These are phyloP conservation scores for Riparia riparia DNA, from an alignment of 2,113 vertebrate species.

Conservation along the genomic window DNA sequence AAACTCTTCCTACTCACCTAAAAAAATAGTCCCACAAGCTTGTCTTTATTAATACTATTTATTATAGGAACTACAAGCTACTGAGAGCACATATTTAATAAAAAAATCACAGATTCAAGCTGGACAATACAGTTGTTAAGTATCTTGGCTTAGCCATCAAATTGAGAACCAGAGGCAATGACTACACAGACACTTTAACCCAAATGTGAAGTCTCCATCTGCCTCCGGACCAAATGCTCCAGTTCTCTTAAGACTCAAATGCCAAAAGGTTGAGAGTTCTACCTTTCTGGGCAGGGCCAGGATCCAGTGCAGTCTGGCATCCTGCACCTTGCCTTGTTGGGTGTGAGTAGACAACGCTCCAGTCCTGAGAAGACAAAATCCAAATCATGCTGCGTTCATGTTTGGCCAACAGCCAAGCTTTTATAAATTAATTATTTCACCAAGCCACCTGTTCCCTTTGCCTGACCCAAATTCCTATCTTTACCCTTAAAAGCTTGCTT, in stretches of 20 bases:
- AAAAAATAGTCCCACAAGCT: neutral
- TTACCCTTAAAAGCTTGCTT: neutral
- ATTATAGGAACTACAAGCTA: neutral
- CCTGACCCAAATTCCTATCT: constrained; percentile 1
- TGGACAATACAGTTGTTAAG: neutral
- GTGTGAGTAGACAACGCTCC: neutral
- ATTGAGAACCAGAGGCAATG: neutral
- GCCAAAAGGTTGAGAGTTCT: neutral
- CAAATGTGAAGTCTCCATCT: neutral
- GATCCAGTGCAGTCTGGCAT: neutral
- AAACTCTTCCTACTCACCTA: neutral
- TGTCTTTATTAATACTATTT: neutral
- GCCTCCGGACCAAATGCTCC: neutral
- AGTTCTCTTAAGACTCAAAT: neutral
- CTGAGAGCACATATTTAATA: neutral
- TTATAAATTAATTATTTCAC: constrained; percentile 34
- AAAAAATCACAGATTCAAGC: neutral
- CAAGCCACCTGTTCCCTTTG: neutral
- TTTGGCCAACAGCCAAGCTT: constrained; percentile 13
- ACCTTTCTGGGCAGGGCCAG: fast-evolving
- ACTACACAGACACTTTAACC: neutral
- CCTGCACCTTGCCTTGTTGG: neutral
- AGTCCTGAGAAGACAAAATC: neutral
- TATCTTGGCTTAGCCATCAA: neutral
- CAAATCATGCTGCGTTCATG: neutral